These are phyloP conservation scores for Melospiza georgiana DNA, from an alignment of 2,113 vertebrate genomes.

Conservation along the genomic window DNA sequence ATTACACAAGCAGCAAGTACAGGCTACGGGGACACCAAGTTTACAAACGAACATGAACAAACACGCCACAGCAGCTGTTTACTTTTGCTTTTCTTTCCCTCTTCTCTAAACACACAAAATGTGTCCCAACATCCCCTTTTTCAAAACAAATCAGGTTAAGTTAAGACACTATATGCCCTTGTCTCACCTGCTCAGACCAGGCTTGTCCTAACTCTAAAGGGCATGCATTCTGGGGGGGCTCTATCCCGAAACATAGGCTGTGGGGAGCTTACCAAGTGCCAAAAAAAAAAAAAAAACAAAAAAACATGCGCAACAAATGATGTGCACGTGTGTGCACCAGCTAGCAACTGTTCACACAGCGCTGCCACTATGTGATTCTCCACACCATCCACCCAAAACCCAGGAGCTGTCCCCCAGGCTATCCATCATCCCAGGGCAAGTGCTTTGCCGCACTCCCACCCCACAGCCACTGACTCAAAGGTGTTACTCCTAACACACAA, in stretches of 20 bases:
- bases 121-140: not conserved
- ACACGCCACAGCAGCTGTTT: not conserved
- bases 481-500: not conserved
- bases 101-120: not conserved
- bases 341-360: not conserved
- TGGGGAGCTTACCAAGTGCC: not conserved
- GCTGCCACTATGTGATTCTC: accelerated
- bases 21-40: not conserved
- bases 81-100: not conserved
- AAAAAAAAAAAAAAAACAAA: not conserved
- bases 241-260: not conserved
- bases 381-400: not conserved
- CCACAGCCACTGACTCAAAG: not conserved
- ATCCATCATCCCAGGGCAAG: not conserved
- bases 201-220: not conserved
- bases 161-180: not conserved
- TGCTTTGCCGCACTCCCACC: not conserved
- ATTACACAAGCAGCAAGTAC: not conserved
- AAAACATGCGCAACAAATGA: accelerated
- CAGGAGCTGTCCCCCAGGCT: not conserved
- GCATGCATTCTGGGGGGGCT: not conserved
- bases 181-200: not conserved
- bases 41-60: not conserved
- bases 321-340: accelerated
- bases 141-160: not conserved